Percentiles rank a stretch among this genome's conserved stretches.
These are phyloP conservation scores for Mormyrus iriodes DNA, from an alignment of 2,113 vertebrate species.

Conservation along the genomic window DNA sequence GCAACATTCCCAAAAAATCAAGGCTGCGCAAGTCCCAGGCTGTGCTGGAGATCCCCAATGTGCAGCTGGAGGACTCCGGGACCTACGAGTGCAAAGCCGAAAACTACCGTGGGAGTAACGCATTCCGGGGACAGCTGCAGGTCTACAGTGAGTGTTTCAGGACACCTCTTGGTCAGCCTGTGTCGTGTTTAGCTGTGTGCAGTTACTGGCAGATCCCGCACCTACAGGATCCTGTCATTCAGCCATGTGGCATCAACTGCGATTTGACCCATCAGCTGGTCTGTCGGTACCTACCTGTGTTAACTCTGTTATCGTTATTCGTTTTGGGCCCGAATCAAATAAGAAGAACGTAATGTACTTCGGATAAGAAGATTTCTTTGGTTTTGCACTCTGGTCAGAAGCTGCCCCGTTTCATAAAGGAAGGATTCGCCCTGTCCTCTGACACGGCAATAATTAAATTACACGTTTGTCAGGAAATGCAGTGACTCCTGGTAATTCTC, in stretches of 20 bases:
- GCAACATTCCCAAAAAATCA: slow-evolving; percentile 88
- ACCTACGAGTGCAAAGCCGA: slow-evolving; percentile 91
- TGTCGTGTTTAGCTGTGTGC: not conserved
- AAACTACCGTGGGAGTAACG: slow-evolving; percentile 81
- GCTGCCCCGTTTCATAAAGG: not conserved
- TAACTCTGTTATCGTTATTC: not conserved
- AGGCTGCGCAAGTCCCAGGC: slow-evolving; percentile 91
- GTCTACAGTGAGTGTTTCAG: slow-evolving; percentile 82
- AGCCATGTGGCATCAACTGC: not conserved
- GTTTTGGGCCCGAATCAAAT: not conserved
- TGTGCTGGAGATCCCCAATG: slow-evolving; percentile 88
- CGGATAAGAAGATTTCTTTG: too few species aligned
- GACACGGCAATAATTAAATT: not conserved
- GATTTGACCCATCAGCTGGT: not conserved
- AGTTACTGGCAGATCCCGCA: not conserved
- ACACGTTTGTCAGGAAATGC: not conserved
- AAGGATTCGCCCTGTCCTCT: too few species aligned
- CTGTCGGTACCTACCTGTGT: not conserved
- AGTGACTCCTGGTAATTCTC: not conserved
- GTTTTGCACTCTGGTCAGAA: not conserved
- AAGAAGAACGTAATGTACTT: too few species aligned
- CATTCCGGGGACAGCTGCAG: slow-evolving; percentile 89
- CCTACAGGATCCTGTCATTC: not conserved
- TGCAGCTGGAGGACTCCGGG: slow-evolving; percentile 87
- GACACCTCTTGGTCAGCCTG: not conserved